Percentiles rank a stretch among this genome's conserved stretches.
Evolutionary conservation across 2,888 invertebrate species (phyloP).

Genomic region (Tiphia femorata): DNA sequence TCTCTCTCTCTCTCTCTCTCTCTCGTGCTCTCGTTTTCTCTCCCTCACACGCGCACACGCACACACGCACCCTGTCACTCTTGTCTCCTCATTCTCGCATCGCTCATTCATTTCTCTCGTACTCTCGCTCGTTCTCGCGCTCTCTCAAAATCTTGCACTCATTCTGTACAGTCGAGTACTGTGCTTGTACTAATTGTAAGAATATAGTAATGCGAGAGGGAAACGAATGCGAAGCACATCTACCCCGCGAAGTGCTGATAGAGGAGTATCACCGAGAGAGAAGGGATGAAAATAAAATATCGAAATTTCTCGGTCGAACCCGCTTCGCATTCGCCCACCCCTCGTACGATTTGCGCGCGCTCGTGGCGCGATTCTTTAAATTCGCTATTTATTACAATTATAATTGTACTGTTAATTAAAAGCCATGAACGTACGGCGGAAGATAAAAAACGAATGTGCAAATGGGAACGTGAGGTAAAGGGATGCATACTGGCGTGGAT

Average conservation of each 20-base stretch:
- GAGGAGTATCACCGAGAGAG: no score
- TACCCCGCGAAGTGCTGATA: no score
- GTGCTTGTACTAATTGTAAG: slow-evolving; percentile 61
- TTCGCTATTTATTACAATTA: slow-evolving; percentile 46
- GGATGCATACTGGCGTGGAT: slow-evolving; percentile 16
- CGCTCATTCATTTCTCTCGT: neutral
- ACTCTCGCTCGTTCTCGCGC: neutral
- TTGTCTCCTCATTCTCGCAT: neutral
- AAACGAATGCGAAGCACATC: no score
- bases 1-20: slow-evolving; percentile 15
- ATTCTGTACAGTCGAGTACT: slow-evolving; percentile 45
- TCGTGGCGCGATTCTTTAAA: slow-evolving; percentile 25
- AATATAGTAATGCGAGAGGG: slow-evolving; percentile 42
- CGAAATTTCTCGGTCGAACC: no score
- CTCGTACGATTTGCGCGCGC: slow-evolving; percentile 16
- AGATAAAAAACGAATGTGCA: slow-evolving; percentile 39
- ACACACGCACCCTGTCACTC: slow-evolving; percentile 6
- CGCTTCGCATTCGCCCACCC: slow-evolving; percentile 28
- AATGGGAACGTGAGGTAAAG: slow-evolving; percentile 45
- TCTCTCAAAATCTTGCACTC: slow-evolving; percentile 9
- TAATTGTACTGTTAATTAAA: slow-evolving; percentile 58
- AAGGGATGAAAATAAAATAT: no score
- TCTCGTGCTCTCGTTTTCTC: slow-evolving; percentile 11
- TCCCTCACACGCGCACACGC: slow-evolving; percentile 2
- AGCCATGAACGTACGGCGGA: slow-evolving; percentile 31